Conservation (phyloP, 2,888 invertebrate species). For the Adelphocoris suturalis region DNA sequence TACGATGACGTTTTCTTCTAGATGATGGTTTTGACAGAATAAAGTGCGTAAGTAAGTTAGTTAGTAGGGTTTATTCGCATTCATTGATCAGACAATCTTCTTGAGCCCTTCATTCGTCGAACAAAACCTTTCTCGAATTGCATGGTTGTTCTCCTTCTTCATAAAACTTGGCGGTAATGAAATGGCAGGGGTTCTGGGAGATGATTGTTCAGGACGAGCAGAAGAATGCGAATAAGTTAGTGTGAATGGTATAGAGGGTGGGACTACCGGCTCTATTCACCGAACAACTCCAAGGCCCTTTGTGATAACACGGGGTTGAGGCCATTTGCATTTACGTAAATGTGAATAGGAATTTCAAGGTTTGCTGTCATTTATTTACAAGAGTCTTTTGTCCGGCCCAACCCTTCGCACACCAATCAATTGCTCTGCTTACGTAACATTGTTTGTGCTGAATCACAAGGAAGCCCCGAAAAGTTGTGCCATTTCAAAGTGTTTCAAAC, state of each 20-base stretch:
- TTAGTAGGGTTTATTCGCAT: no score
- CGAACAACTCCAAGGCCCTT: background rate
- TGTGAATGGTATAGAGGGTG: background rate
- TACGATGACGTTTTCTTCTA: no score
- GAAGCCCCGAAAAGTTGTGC: no score
- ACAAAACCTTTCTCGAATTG: no score
- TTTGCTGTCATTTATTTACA: constrained; percentile 36
- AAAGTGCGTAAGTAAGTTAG: no score
- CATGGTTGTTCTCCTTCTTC: no score
- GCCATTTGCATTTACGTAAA: constrained; percentile 22
- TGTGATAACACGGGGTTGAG: background rate
- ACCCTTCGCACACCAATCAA: background rate
- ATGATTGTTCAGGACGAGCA: background rate
- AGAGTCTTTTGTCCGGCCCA: background rate
- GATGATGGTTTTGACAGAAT: no score
- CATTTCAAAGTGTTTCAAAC: no score
- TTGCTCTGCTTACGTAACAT: constrained; percentile 18
- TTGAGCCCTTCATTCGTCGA: no score
- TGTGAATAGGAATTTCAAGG: constrained; percentile 32
- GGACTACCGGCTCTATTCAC: constrained; percentile 1
- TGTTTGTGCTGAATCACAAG: background rate
- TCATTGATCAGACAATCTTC: no score
- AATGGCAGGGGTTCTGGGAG: background rate
- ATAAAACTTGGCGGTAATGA: no score
- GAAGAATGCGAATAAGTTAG: constrained; percentile 15